phyloP scores from a whole-genome alignment of 2,888 invertebrate genomes.

The Trissolcus japonicus region DNA sequence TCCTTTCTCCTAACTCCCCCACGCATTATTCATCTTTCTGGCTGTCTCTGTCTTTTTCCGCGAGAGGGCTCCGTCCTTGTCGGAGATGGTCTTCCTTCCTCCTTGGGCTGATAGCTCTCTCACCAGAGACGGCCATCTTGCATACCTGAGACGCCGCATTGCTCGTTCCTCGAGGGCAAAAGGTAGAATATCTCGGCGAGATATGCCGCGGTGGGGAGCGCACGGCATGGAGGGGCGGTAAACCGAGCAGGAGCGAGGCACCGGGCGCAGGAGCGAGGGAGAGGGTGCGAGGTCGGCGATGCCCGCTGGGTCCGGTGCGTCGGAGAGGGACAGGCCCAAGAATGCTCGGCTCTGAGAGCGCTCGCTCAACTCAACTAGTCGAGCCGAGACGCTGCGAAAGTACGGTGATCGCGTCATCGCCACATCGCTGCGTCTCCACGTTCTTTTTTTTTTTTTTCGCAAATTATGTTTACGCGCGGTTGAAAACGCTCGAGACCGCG shows the following conservation, averaged over 20 bases:
- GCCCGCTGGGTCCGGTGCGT: constrained; percentile 70
- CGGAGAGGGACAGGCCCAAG: constrained; percentile 71
- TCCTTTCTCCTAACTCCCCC: constrained; percentile 63
- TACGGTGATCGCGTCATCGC: constrained; percentile 64
- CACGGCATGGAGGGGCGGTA: constrained; percentile 24
- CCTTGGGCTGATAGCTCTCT: constrained; percentile 59
- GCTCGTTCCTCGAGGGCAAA: constrained; percentile 77
- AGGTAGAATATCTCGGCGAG: constrained; percentile 75
- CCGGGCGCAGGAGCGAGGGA: constrained; percentile 24
- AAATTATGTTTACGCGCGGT: constrained; percentile 34
- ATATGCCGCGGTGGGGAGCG: constrained; percentile 61
- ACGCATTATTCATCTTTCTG: constrained; percentile 71
- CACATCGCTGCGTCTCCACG: constrained; percentile 61
- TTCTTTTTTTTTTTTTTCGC: constrained; percentile 54
- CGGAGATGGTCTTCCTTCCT: constrained; percentile 45
- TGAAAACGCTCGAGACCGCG: constrained; percentile 16
- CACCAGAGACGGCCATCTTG: constrained; percentile 75
- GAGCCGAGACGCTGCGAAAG: constrained; percentile 74
- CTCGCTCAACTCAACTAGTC: constrained; percentile 64
- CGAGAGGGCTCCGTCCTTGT: constrained; percentile 51
- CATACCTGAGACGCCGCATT: constrained; percentile 77
- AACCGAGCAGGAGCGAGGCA: constrained; percentile 22
- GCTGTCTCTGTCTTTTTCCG: constrained; percentile 56
- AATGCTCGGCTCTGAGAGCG: constrained; percentile 65
- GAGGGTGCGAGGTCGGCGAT: constrained; percentile 46